A percentile compares a stretch with the other conserved stretches of the same genome.
Conservation (phyloP, 2,797 vertebrate species). For the Poecilia picta region DNA sequence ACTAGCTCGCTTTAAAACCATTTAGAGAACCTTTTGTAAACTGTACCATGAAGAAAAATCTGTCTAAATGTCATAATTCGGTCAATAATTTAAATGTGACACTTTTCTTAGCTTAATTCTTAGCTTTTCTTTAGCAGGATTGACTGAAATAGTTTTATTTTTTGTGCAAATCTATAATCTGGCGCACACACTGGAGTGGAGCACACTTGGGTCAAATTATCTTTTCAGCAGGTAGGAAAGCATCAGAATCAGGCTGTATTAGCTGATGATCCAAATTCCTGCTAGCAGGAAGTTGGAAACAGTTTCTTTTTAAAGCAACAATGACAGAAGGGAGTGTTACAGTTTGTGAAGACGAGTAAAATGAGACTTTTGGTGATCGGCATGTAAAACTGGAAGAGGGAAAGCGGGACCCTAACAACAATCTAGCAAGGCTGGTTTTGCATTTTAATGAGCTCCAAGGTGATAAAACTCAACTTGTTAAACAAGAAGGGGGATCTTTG, state of each 20-base stretch:
- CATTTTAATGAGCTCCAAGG: constrained; percentile 4
- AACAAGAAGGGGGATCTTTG: background rate
- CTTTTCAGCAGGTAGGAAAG: background rate
- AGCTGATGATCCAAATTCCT: background rate
- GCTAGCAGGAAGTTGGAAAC: background rate
- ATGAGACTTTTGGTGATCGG: background rate
- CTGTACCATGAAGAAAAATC: background rate
- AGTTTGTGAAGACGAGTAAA: background rate
- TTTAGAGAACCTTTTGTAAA: background rate
- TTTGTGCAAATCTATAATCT: background rate
- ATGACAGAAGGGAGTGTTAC: background rate
- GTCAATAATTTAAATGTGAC: background rate
- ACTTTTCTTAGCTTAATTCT: background rate
- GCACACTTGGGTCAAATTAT: background rate
- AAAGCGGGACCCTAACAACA: background rate
- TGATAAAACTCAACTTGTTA: constrained; percentile 4
- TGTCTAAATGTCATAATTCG: background rate
- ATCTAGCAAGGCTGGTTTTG: background rate
- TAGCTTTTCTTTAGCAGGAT: background rate
- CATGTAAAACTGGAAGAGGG: background rate
- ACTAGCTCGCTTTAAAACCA: background rate
- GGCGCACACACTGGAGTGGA: too few relatives aligned
- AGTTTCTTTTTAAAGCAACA: background rate
- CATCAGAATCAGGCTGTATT: background rate
- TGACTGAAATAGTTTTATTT: background rate